phyloP scores from a whole-genome alignment of 2,797 vertebrate genomes.

The Hipposideros larvatus region DNA sequence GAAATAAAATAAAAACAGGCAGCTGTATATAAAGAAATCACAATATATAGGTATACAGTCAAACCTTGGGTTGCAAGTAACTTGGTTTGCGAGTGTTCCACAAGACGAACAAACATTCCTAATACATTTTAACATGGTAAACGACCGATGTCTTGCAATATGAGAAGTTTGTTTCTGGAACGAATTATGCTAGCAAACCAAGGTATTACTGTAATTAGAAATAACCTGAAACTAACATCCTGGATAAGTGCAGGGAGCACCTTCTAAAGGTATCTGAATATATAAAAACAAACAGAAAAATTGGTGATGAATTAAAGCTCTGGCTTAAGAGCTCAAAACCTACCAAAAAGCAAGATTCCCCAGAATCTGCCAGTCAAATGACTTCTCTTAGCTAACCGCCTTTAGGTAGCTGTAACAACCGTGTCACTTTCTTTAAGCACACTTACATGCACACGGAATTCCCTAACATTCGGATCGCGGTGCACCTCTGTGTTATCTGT shows the following conservation, averaged over 20 bases:
- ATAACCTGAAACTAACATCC: neutral
- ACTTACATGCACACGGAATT: neutral
- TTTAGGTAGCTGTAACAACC: neutral
- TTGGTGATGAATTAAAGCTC: neutral
- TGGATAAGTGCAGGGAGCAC: neutral
- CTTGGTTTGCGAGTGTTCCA: too few relatives aligned
- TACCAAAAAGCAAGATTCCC: neutral
- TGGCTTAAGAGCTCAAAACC: neutral
- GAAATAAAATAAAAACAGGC: neutral
- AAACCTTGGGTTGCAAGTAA: too few relatives aligned
- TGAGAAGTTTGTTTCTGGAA: too few relatives aligned
- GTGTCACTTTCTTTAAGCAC: neutral
- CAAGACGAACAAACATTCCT: too few relatives aligned
- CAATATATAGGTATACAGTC: neutral
- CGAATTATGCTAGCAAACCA: too few relatives aligned
- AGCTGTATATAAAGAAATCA: neutral
- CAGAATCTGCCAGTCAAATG: neutral
- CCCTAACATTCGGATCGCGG: neutral
- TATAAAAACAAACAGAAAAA: neutral
- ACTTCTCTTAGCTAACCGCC: neutral
- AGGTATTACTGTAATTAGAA: neutral
- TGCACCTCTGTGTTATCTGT: neutral
- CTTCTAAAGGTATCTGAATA: neutral
- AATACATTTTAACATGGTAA: too few relatives aligned
- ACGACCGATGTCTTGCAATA: too few relatives aligned